These are phyloP conservation scores for Panurus biarmicus DNA, from an alignment of 2,113 vertebrate genomes.

Conservation along the genomic window DNA sequence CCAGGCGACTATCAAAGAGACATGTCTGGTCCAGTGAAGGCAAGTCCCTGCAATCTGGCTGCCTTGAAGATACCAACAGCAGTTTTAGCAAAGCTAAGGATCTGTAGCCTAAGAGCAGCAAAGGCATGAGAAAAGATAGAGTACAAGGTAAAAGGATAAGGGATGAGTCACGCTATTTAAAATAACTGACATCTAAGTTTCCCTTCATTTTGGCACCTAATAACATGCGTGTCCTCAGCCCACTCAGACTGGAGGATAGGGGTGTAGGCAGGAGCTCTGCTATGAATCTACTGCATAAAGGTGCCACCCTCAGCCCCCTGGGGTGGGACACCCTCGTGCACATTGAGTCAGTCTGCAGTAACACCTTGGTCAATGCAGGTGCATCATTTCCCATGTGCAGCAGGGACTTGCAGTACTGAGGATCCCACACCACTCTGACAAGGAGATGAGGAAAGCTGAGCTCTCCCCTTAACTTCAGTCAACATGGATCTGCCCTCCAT, in stretches of 20 bases:
- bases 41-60: not conserved
- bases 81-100: conserved; percentile 19
- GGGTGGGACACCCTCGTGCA: not conserved
- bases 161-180: conserved; percentile 27
- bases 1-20: not conserved
- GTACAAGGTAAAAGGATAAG: conserved; percentile 7
- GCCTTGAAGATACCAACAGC: conserved; percentile 39
- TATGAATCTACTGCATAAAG: not conserved
- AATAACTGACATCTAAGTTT: conserved; percentile 31
- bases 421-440: not conserved
- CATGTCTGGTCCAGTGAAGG: conserved; percentile 6
- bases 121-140: conserved; percentile 3
- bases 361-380: accelerated
- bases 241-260: not conserved
- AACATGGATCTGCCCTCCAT: not conserved
- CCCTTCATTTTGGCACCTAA: not conserved
- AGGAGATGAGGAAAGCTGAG: not conserved
- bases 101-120: not conserved
- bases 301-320: not conserved
- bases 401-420: not conserved
- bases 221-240: not conserved
- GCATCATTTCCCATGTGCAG: not conserved
- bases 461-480: not conserved
- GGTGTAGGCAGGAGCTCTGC: not conserved
- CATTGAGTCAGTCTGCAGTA: not conserved